Base-by-base conservation (phyloP, 64 coral and sea anemone species). In the Montipora capricornis region DNA sequence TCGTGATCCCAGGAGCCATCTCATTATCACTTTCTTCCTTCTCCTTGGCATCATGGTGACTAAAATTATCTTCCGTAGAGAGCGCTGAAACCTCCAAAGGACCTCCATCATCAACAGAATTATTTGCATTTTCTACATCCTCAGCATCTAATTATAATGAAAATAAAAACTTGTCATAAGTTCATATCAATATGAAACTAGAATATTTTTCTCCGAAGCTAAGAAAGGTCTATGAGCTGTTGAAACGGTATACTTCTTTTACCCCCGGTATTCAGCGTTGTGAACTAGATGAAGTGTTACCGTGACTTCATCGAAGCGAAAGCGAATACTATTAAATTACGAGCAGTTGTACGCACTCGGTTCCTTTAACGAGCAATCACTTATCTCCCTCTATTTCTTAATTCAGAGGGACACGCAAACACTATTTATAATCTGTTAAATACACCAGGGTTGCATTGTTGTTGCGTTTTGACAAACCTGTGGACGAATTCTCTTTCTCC, bases 1-100 rank as follows among this genome's bases (percentile, higher is more conserved):
- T 93, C 22, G 91, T 93, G 74, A 93, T 88, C 20, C 68, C 78
- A 2, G 91, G 82, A 44, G 91, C 83, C 77, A 75, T 88, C 45
- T 93, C 91, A 47, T 86, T 73, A 73, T 87, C 83, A 80, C 79
- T 66, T 53, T 79, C 45, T 53, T 79, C 45, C 13, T 79, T 19
- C 37, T 48, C 26, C 13, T 24, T 20, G 20, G 12, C 44, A 17
- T 73, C 51, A 0, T 49, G 8, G 15, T 20, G 81, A 12, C 66
- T 5, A 5, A 61, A 8, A 22, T 92, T 49, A 77, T 78, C 79
- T 15, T 55, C 46, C 13, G 46, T 19, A n/a, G 87, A 76, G 6
- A 92, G 71, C 2, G 90, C 81, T 20, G 81, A 86, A 9, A 92
- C 64, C 22, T 86, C 73, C 6, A 92, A 37, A 0, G 90, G 81